These are phyloP conservation scores for Cenopis cana DNA, from an alignment of 2,888 invertebrate species.

Conservation along the genomic window DNA sequence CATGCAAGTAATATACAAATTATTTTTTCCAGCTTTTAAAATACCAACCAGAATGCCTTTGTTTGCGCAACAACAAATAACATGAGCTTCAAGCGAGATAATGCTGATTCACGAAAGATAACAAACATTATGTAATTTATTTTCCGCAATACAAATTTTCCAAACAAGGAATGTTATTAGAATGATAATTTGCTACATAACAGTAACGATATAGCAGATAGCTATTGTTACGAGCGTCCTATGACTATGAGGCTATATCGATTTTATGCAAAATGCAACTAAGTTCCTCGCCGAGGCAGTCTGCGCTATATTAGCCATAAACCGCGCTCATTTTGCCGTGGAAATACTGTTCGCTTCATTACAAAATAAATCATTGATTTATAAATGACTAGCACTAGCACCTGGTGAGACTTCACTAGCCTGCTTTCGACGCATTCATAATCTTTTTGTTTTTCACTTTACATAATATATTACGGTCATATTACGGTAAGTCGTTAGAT, in stretches of 20 bases:
- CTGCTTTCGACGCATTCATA: constrained; percentile 9
- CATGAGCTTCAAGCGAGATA: constrained; percentile 35
- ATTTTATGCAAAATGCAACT: constrained; percentile 81
- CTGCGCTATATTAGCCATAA: constrained; percentile 68
- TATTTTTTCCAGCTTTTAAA: constrained; percentile 26
- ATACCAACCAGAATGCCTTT: constrained; percentile 25
- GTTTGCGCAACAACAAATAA: constrained; percentile 34
- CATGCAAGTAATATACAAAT: constrained; percentile 11
- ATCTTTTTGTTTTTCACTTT: constrained; percentile 25
- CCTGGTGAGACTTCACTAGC: constrained; percentile 17
- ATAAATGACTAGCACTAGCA: constrained; percentile 49
- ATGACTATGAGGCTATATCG: constrained; percentile 63
- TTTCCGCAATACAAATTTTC: constrained; percentile 19
- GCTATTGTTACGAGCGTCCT: constrained; percentile 56
- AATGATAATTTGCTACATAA: constrained; percentile 42
- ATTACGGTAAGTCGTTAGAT: no score
- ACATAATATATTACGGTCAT: no score
- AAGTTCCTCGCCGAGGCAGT: constrained; percentile 63
- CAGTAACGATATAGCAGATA: constrained; percentile 46
- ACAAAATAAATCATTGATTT: constrained; percentile 69
- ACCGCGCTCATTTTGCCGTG: constrained; percentile 63
- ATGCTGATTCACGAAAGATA: constrained; percentile 41
- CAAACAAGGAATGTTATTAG: constrained; percentile 30
- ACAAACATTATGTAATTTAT: constrained; percentile 39
- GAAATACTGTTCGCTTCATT: constrained; percentile 61